Evolutionary conservation across 2,888 invertebrate species (phyloP).

Genomic region (Heteromurus nitidus): DNA sequence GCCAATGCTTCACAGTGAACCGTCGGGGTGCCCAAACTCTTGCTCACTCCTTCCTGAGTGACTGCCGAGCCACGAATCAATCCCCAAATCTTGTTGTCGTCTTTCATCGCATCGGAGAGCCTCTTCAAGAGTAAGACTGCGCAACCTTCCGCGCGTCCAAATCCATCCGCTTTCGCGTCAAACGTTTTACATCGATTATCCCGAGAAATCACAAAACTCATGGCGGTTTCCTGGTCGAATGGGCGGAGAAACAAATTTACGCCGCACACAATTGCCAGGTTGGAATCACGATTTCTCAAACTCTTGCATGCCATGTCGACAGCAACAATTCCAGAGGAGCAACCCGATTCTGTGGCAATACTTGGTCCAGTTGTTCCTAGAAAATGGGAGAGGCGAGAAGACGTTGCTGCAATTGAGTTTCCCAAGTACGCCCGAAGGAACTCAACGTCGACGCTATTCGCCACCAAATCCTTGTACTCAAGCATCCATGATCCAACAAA

Average conservation of each 20-base stretch:
- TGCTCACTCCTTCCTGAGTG: slow-evolving; percentile 74
- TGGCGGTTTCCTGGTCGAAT: not conserved
- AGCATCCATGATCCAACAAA: slow-evolving; percentile 13
- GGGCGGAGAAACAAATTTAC: slow-evolving; percentile 57
- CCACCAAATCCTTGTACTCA: not conserved
- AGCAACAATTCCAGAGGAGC: slow-evolving; percentile 48
- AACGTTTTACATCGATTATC: slow-evolving; percentile 68
- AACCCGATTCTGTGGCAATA: slow-evolving; percentile 48
- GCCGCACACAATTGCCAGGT: slow-evolving; percentile 56
- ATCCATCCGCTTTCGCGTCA: slow-evolving; percentile 75
- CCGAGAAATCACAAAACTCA: slow-evolving; percentile 62
- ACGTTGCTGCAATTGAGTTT: not conserved
- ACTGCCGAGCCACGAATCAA: slow-evolving; percentile 73
- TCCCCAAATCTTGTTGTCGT: slow-evolving; percentile 71
- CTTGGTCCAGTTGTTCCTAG: slow-evolving; percentile 44
- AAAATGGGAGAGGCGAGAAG: slow-evolving; percentile 10
- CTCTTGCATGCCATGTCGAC: slow-evolving; percentile 47
- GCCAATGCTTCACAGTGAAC: slow-evolving; percentile 28
- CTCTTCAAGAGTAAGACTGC: slow-evolving; percentile 74
- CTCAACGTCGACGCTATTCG: not conserved
- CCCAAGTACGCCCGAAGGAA: slow-evolving; percentile 3
- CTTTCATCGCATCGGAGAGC: slow-evolving; percentile 67
- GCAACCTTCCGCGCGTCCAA: slow-evolving; percentile 75
- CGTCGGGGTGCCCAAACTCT: slow-evolving; percentile 74
- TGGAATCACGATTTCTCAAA: slow-evolving; percentile 31